These are phyloP conservation scores for Bergia puertoricense DNA, from an alignment of 92 coral and sea anemone genomes.

Conservation along the genomic window DNA sequence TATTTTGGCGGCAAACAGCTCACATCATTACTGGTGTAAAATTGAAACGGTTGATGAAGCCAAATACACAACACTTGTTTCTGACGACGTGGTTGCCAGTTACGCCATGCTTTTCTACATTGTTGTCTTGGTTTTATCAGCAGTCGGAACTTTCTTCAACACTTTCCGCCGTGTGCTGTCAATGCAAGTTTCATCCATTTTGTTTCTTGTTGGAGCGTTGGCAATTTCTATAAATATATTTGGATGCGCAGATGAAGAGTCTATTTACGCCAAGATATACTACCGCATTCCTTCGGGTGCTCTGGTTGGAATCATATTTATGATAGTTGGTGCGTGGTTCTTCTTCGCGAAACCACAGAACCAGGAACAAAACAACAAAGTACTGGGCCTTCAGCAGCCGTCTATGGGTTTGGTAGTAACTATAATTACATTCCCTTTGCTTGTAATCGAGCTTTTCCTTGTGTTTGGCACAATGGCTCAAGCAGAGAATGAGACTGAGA, in stretches of 20 bases:
- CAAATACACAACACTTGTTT: conserved; percentile 33
- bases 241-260: conserved; percentile 30
- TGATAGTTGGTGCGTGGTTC: conserved; percentile 49
- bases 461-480: conserved; percentile 1
- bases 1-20: conserved; percentile 6
- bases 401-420: conserved; percentile 62
- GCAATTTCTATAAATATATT: conserved; percentile 46
- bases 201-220: conserved; percentile 61
- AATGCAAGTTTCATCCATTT: conserved; percentile 46
- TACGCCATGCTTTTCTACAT: conserved; percentile 60
- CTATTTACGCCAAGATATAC: conserved; percentile 28
- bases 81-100: neutral
- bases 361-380: neutral
- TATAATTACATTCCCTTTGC: conserved; percentile 56
- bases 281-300: conserved; percentile 49
- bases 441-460: conserved; percentile 50
- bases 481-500: too few species aligned
- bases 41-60: conserved; percentile 29
- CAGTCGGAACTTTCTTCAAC: conserved; percentile 41
- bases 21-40: conserved; percentile 26
- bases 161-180: conserved; percentile 39
- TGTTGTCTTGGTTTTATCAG: conserved; percentile 41
- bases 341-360: conserved; percentile 54
- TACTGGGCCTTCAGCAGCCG: conserved; percentile 59
- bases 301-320: conserved; percentile 50